phyloP scores from a whole-genome alignment of 1,140 invertebrate genomes.

The Nephila pilipes region DNA sequence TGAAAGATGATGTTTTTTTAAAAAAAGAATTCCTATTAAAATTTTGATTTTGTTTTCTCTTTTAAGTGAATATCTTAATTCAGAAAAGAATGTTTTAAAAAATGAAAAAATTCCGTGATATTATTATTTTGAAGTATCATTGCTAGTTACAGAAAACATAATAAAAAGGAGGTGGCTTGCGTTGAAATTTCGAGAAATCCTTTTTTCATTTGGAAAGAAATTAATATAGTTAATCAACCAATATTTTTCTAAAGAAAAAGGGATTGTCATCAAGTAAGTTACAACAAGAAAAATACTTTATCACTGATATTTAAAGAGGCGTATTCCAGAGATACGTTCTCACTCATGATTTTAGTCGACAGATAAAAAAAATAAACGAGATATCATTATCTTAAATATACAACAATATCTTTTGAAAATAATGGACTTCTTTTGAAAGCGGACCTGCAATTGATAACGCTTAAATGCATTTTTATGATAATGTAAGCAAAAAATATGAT shows the following conservation, averaged over 20 bases:
- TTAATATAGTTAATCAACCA: too few relatives aligned
- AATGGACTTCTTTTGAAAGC: background rate
- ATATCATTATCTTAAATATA: background rate
- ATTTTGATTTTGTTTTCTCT: too few relatives aligned
- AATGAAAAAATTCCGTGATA: too few relatives aligned
- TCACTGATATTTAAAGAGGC: background rate
- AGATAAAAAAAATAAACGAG: constrained; percentile 1
- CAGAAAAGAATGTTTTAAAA: too few relatives aligned
- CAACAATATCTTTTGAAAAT: background rate
- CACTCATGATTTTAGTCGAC: background rate
- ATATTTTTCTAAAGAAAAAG: background rate
- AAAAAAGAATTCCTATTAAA: too few relatives aligned
- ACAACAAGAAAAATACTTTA: background rate
- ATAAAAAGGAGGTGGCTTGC: too few relatives aligned
- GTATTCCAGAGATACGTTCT: background rate
- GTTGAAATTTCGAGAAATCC: too few relatives aligned
- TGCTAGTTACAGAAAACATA: too few relatives aligned
- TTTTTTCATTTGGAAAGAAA: too few relatives aligned
- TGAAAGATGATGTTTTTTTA: too few relatives aligned
- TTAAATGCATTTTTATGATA: background rate
- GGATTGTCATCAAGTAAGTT: background rate
- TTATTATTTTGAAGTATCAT: too few relatives aligned
- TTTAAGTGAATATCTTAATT: too few relatives aligned
- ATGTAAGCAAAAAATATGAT: background rate
- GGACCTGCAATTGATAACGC: background rate